A percentile compares a stretch with the other conserved stretches of the same genome.
These are phyloP conservation scores for Drosophila bipectinata DNA, from an alignment of 1,140 invertebrate genomes.

Conservation along the genomic window DNA sequence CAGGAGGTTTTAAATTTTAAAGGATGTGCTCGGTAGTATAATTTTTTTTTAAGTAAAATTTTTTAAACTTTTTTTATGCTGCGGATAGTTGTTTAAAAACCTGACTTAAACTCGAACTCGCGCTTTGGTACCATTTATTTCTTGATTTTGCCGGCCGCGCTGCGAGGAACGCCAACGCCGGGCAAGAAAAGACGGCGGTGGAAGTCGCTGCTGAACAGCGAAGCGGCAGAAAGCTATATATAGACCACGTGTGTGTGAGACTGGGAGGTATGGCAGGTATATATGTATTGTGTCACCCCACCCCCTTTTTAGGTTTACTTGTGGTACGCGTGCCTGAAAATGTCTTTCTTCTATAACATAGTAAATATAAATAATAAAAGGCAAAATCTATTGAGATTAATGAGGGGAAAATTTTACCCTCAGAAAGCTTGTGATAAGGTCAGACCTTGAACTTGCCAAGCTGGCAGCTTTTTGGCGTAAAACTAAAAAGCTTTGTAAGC, in stretches of 20 bases:
- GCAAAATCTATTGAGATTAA: not conserved
- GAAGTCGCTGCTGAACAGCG: constrained; percentile 33
- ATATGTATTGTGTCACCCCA: constrained; percentile 5
- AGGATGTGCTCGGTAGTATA: not conserved
- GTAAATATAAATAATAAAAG: not conserved
- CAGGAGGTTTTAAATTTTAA: not conserved
- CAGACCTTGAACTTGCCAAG: constrained; percentile 38
- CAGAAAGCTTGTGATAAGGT: constrained; percentile 20
- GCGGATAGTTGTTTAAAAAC: not conserved
- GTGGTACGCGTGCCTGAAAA: not conserved
- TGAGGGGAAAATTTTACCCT: constrained; percentile 1
- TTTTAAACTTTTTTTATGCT: not conserved
- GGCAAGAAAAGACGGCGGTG: constrained; percentile 16
- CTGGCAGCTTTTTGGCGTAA: constrained; percentile 12
- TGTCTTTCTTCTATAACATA: not conserved
- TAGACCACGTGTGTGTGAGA: constrained; percentile 38
- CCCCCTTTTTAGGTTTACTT: constrained; percentile 1
- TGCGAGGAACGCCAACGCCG: constrained; percentile 49
- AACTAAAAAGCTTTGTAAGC: not conserved
- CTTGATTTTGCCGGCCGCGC: constrained; percentile 25
- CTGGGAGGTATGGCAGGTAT: not conserved
- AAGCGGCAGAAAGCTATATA: constrained; percentile 51
- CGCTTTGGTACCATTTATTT: constrained; percentile 6
- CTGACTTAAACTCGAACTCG: constrained; percentile 40
- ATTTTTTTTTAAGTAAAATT: too few relatives aligned